A percentile compares a stretch with the other conserved stretches of the same genome.
Conservation (phyloP, 2,113 vertebrate species). For the Prionailurus viverrinus region DNA sequence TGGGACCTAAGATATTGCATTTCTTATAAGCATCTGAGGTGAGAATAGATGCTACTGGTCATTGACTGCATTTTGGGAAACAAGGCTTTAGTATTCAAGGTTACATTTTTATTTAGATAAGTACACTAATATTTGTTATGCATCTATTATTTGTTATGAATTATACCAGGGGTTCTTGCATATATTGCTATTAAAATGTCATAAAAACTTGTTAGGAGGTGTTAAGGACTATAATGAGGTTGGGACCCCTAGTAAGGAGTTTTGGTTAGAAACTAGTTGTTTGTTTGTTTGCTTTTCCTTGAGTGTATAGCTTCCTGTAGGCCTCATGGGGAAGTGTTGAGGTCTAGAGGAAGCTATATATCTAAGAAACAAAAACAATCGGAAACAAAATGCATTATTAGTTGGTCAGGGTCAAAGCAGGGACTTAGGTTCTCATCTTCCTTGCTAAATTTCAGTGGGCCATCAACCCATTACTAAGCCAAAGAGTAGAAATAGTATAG, state of each 20-base stretch:
- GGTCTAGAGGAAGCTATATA: neutral
- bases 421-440: neutral
- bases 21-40: neutral
- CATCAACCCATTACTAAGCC: neutral
- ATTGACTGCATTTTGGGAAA: slow-evolving; percentile 17
- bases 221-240: neutral
- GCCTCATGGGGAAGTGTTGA: neutral
- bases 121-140: neutral
- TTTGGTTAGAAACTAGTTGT: slow-evolving; percentile 31
- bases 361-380: neutral
- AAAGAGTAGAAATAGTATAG: neutral
- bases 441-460: neutral
- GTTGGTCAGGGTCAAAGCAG: neutral
- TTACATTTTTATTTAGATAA: slow-evolving; percentile 51
- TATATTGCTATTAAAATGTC: neutral
- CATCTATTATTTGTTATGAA: neutral
- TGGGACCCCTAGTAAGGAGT: neutral
- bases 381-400: neutral
- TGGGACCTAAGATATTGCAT: neutral
- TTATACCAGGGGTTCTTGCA: neutral
- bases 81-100: neutral
- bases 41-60: neutral
- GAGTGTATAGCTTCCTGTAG: neutral
- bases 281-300: neutral
- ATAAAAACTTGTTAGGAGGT: slow-evolving; percentile 11